Conservation (phyloP, 2,113 vertebrate genomes). For the Tapirus terrestris region DNA sequence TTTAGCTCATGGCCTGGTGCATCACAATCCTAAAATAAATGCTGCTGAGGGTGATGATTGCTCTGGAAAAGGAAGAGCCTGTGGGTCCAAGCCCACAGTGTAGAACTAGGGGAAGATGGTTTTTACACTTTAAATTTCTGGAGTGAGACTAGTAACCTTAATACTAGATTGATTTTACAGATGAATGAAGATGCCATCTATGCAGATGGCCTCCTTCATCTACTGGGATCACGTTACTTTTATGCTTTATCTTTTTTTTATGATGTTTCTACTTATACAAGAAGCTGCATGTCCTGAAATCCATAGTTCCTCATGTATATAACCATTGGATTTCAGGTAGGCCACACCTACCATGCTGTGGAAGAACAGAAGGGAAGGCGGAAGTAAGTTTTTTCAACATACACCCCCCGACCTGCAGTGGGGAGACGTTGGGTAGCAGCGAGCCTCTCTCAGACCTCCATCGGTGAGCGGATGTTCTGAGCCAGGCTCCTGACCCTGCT, state of each 20-base stretch:
- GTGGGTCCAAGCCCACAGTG: background rate
- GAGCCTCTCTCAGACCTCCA: background rate
- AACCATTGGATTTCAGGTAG: background rate
- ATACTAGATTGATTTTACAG: background rate
- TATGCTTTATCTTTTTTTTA: background rate
- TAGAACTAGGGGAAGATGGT: background rate
- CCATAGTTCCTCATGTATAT: background rate
- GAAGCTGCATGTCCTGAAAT: background rate
- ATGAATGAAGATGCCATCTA: background rate
- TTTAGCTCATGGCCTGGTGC: no score
- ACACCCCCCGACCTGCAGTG: background rate
- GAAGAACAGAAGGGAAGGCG: background rate
- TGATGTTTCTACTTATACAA: background rate
- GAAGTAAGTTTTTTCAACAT: background rate
- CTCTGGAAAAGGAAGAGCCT: background rate
- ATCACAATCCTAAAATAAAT: background rate
- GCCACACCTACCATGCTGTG: no score
- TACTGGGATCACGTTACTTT: background rate
- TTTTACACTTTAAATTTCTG: background rate
- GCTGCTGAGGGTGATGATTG: background rate
- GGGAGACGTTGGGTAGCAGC: fast-evolving
- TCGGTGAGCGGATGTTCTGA: background rate
- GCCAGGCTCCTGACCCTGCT: fast-evolving
- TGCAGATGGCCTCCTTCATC: background rate
- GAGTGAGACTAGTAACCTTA: background rate